A percentile compares a stretch with the other conserved stretches of the same genome.
Conservation (phyloP, 2,888 invertebrate genomes). For the Cryptocheilus praepositus region DNA sequence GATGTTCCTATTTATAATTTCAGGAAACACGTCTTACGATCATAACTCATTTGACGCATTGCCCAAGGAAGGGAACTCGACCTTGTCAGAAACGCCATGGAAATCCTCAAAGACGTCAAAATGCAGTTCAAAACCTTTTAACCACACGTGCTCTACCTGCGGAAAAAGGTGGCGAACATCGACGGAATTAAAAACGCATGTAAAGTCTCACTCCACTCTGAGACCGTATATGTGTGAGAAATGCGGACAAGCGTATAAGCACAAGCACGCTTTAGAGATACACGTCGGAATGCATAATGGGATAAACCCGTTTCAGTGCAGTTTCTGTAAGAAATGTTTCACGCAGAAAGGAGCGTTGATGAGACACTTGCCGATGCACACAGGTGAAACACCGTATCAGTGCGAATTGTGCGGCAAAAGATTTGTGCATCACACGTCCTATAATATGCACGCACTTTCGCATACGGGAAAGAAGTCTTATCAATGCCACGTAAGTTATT, state of each 20-base stretch:
- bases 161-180: slow-evolving; percentile 58
- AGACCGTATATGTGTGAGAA: slow-evolving; percentile 75
- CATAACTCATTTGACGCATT: slow-evolving; percentile 4
- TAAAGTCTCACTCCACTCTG: slow-evolving; percentile 60
- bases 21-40: slow-evolving; percentile 8
- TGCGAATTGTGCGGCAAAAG: slow-evolving; percentile 81
- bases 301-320: slow-evolving; percentile 79
- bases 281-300: slow-evolving; percentile 80
- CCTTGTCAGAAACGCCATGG: slow-evolving; percentile 13
- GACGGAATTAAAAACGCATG: slow-evolving; percentile 57
- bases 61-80: not conserved
- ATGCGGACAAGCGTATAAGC: slow-evolving; percentile 80
- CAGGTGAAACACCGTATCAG: slow-evolving; percentile 79
- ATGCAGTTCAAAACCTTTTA: slow-evolving; percentile 47
- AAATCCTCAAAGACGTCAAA: slow-evolving; percentile 49
- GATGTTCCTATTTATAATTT: not conserved
- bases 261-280: slow-evolving; percentile 79
- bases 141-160: slow-evolving; percentile 59
- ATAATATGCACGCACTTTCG: slow-evolving; percentile 82
- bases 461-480: slow-evolving; percentile 74
- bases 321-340: slow-evolving; percentile 79
- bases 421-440: slow-evolving; percentile 83
- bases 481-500: slow-evolving; percentile 60
- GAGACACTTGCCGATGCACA: slow-evolving; percentile 80
- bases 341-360: slow-evolving; percentile 80